Conservation (phyloP, 2,113 vertebrate species). For the Danio rerio region GRCz12tu NC_133196.1:26113001-26113500, state of each 20-base stretch:
- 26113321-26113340: neutral
- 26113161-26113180: constrained; percentile 5
- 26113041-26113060: neutral
- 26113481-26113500: neutral
- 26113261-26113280: neutral
- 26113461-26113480: neutral
- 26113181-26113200: constrained; percentile 46
- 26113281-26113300: too few species aligned
- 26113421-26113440: too few species aligned
- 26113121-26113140: constrained; percentile 23
- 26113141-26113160: constrained; percentile 9
- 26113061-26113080: neutral
- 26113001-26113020: neutral
- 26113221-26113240: neutral
- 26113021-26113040: neutral
- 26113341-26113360: neutral
- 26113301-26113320: too few species aligned
- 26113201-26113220: constrained; percentile 28
- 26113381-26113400: neutral
- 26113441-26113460: too few species aligned
- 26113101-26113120: neutral
- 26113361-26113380: neutral
- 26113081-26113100: neutral
- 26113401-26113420: neutral
- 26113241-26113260: neutral